Percentiles rank a stretch among this genome's conserved stretches.
These are phyloP conservation scores for Bovichtus variegatus DNA, from an alignment of 2,797 vertebrate genomes.

Conservation along the genomic window DNA sequence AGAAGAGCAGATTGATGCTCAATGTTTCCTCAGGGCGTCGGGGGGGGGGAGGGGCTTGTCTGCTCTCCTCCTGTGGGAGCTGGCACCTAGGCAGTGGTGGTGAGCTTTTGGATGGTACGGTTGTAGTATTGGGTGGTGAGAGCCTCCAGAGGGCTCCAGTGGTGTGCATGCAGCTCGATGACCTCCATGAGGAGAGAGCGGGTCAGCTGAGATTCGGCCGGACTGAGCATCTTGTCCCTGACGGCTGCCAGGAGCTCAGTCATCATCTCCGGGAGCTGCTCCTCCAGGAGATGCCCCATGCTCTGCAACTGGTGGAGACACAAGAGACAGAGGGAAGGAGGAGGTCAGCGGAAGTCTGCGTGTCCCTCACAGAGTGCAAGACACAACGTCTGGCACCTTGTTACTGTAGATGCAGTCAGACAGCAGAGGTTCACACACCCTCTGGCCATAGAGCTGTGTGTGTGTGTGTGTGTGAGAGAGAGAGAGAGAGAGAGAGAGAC, in stretches of 20 bases:
- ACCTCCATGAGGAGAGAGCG: slow-evolving; percentile 98
- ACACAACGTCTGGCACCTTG: slow-evolving; percentile 65
- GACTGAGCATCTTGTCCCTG: slow-evolving; percentile 98
- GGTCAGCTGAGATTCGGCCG: slow-evolving; percentile 94
- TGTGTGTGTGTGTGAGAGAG: slow-evolving; percentile 11
- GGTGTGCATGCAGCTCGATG: slow-evolving; percentile 97
- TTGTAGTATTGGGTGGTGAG: slow-evolving; percentile 99
- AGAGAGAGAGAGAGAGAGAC: slow-evolving; percentile 11
- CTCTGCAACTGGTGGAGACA: slow-evolving; percentile 91
- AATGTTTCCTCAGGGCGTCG: neutral
- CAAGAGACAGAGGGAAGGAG: neutral
- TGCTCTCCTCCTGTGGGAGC: slow-evolving; percentile 35
- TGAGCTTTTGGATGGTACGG: slow-evolving; percentile 99
- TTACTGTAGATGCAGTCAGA: slow-evolving; percentile 62
- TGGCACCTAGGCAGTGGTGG: slow-evolving; percentile 79
- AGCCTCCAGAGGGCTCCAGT: slow-evolving; percentile 95
- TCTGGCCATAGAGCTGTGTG: slow-evolving; percentile 40
- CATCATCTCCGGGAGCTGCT: slow-evolving; percentile 99
- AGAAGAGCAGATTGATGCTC: slow-evolving; percentile 8
- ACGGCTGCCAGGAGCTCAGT: slow-evolving; percentile 92
- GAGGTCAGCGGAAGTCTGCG: slow-evolving; percentile 47
- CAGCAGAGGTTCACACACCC: slow-evolving; percentile 57
- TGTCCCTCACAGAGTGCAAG: slow-evolving; percentile 30
- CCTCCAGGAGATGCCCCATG: slow-evolving; percentile 94
- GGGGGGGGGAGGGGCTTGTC: slow-evolving; percentile 24